A percentile compares a stretch with the other conserved stretches of the same genome.
phyloP scores from a whole-genome alignment of 2,797 vertebrate species.

The Phylloscopus collybita region DNA sequence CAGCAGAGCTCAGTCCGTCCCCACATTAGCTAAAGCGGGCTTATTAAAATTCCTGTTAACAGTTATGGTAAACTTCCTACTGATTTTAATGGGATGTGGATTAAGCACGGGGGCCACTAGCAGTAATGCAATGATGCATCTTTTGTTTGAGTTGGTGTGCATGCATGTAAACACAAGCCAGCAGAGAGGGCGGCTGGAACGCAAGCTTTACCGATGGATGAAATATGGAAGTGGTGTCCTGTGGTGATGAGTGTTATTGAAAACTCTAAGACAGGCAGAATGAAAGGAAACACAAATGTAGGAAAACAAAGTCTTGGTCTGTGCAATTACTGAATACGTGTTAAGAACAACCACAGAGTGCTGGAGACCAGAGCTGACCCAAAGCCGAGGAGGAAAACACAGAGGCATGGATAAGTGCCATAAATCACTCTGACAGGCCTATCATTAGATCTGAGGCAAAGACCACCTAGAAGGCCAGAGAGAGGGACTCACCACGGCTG shows the following conservation, averaged over 20 bases:
- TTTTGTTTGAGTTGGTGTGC: neutral
- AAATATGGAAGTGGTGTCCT: slow-evolving; percentile 35
- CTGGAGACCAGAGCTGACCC: slow-evolving; percentile 23
- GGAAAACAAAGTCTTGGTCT: slow-evolving; percentile 35
- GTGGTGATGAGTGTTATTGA: slow-evolving; percentile 25
- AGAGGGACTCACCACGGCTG: neutral
- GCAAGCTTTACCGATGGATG: neutral
- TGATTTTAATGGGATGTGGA: slow-evolving; percentile 2
- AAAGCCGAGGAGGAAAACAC: slow-evolving; percentile 32
- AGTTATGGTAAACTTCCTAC: neutral
- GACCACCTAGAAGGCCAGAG: slow-evolving; percentile 68
- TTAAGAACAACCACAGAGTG: slow-evolving; percentile 22
- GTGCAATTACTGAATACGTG: neutral
- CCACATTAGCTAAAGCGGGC: neutral
- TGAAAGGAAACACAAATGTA: slow-evolving; percentile 46
- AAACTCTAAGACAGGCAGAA: neutral
- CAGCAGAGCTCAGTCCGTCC: neutral
- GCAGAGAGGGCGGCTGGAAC: neutral
- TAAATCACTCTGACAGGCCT: slow-evolving; percentile 52
- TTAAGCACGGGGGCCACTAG: neutral
- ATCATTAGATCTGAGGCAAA: slow-evolving; percentile 37
- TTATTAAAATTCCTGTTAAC: slow-evolving; percentile 9
- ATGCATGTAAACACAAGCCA: fast-evolving
- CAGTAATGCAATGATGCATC: neutral
- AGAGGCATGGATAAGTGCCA: neutral